A percentile compares a stretch with the other conserved stretches of the same genome.
Conservation (phyloP, 1,140 invertebrate genomes). For the Papilio dardanus region DNA sequence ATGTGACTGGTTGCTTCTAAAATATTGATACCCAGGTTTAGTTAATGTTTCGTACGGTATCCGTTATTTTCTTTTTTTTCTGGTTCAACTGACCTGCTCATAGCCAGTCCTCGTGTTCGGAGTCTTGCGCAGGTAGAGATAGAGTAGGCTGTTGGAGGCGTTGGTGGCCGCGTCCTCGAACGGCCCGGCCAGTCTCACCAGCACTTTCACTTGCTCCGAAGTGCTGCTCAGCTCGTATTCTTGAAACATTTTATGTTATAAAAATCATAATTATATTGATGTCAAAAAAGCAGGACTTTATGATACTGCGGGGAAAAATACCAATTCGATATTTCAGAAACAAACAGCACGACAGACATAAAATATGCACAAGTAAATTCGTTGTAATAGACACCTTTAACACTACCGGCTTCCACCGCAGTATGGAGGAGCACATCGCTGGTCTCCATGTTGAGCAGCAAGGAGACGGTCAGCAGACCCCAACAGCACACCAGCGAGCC, state of each 20-base stretch:
- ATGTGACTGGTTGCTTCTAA: too few species aligned
- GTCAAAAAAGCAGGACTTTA: too few species aligned
- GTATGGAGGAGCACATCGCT: slow-evolving; percentile 85
- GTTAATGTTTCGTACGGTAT: too few species aligned
- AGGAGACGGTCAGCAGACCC: slow-evolving; percentile 82
- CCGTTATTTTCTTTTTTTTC: neutral
- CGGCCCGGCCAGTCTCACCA: slow-evolving; percentile 58
- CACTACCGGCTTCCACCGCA: slow-evolving; percentile 81
- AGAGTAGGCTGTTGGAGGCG: slow-evolving; percentile 41
- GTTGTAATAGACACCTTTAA: slow-evolving; percentile 82
- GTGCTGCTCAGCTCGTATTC: slow-evolving; percentile 57
- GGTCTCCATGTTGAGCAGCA: slow-evolving; percentile 86
- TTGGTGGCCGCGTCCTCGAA: slow-evolving; percentile 51
- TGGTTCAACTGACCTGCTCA: slow-evolving; percentile 45
- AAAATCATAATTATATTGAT: too few species aligned
- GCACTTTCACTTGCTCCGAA: slow-evolving; percentile 42
- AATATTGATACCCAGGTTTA: too few species aligned
- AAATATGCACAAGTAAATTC: too few species aligned
- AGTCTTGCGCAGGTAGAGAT: slow-evolving; percentile 57
- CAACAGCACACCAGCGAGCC: slow-evolving; percentile 64
- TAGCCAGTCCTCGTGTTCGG: slow-evolving; percentile 22
- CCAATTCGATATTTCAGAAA: too few species aligned
- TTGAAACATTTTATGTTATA: slow-evolving; percentile 50
- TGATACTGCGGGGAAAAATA: too few species aligned
- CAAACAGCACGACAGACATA: too few species aligned